Evolutionary conservation across 2,888 invertebrate species (phyloP).

Genomic region (Ariolimax columbianus): DNA sequence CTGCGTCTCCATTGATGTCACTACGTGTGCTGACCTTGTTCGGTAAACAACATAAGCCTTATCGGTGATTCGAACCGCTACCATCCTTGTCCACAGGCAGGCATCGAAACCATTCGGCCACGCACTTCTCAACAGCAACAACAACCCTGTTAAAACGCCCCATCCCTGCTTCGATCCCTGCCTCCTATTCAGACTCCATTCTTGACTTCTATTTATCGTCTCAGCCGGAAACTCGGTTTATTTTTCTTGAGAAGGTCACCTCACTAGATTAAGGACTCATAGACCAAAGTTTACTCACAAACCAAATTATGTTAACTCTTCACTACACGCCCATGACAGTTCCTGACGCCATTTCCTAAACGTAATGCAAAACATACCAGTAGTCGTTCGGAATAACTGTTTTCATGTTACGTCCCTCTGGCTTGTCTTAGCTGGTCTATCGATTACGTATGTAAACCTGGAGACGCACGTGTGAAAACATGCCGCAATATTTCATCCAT

Average conservation of each 20-base stretch:
- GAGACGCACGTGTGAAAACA: background rate
- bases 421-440: background rate
- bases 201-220: too few species aligned
- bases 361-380: background rate
- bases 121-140: too few species aligned
- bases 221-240: too few species aligned
- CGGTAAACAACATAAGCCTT: too few species aligned
- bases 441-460: background rate
- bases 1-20: too few species aligned
- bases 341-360: background rate
- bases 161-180: too few species aligned
- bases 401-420: background rate
- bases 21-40: too few species aligned
- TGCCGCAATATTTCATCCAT: background rate
- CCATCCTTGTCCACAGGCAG: too few species aligned
- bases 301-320: background rate
- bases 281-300: background rate
- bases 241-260: background rate
- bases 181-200: too few species aligned
- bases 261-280: background rate
- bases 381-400: background rate
- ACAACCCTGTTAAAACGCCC: too few species aligned
- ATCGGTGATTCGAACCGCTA: too few species aligned
- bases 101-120: too few species aligned
- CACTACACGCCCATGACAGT: background rate